These are phyloP conservation scores for Pseudomugil gertrudae DNA, from an alignment of 2,797 vertebrate species.

Conservation along the genomic window DNA sequence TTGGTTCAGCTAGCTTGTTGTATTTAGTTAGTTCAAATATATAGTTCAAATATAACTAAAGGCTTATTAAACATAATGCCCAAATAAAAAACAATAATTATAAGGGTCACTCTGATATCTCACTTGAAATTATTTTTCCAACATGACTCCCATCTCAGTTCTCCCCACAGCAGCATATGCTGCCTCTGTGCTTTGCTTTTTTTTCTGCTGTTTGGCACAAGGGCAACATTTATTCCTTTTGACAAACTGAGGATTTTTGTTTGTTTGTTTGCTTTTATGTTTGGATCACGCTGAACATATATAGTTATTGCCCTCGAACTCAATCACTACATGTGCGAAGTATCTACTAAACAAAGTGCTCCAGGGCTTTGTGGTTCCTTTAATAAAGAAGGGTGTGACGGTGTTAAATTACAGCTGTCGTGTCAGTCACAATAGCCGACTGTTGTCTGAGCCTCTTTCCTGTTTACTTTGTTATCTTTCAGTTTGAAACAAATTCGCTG, in stretches of 20 bases:
- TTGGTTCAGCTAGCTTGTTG: neutral
- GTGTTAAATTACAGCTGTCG: conserved; percentile 55
- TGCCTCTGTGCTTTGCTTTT: conserved; percentile 18
- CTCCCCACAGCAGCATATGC: conserved; percentile 14
- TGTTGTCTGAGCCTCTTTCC: conserved; percentile 30
- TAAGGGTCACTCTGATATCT: neutral
- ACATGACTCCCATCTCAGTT: neutral
- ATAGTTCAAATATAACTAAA: neutral
- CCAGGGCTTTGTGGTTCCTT: conserved; percentile 11
- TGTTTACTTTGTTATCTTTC: conserved; percentile 51
- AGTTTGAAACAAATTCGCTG: conserved; percentile 40
- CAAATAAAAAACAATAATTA: neutral
- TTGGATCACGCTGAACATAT: neutral
- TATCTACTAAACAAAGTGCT: neutral
- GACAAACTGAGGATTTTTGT: neutral
- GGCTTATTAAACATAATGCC: neutral
- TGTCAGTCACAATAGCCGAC: conserved; percentile 36
- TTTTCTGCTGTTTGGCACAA: conserved; percentile 41
- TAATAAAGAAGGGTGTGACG: conserved; percentile 42
- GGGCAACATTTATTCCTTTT: conserved; percentile 8
- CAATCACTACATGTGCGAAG: neutral
- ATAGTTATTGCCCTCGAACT: neutral
- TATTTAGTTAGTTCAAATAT: neutral
- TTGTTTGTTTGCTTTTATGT: neutral
- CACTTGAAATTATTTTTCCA: neutral